Evolutionary conservation across 2,888 invertebrate genomes (phyloP), one percentile per base, ranked within the genome.

Genomic region (Galerucella nymphaeae): DNA sequence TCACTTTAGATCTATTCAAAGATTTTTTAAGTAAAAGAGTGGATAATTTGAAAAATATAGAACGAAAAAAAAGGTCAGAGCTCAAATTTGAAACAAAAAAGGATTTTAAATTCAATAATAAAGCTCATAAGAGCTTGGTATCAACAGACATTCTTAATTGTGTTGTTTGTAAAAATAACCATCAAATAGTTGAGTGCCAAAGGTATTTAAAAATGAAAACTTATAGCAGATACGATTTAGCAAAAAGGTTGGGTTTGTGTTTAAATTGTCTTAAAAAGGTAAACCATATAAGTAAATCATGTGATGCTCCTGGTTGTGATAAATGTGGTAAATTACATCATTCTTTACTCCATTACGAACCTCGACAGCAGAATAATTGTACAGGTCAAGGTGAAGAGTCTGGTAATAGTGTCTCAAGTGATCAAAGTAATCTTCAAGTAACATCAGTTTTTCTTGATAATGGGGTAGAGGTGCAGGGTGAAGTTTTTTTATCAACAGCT

Each of bases 401-500:
- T 30, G 59, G 18, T 30, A 23, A 2, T 59, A 14, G 23, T 59
- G 59, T 18, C 8, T 13, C n/a, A 16, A 16, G 61, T 30, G 38
- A 11, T 30, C 41, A n/a, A 30, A 16, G 38, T 30, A n/a, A 30
- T 61, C n/a, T 61, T n/a, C 57, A n/a, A n/a, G 57, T 57, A 8
- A 23, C 16, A 20, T 66, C 57, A 41, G 20, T 42, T 20, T 14
- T 57, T 10, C 5, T 66, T 14, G 42, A 66, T 30, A 23, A 55
- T 57, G 23, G 41, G 41, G 38, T 5, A 23, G 41, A 50, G 50
- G 10, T 9, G 14, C 53, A 50, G 11, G 65, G 65, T 1, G 65
- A 66, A 30, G 65, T 65, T 11, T 53, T 65, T 20, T 53, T 65
- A 23, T 65, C 65, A 30, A 65, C 65, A 10, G 65, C 53, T 14